Percentiles rank a stretch among this genome's conserved stretches.
These are phyloP conservation scores for Notothenia rossii DNA, from an alignment of 2,113 vertebrate genomes.

Conservation along the genomic window DNA sequence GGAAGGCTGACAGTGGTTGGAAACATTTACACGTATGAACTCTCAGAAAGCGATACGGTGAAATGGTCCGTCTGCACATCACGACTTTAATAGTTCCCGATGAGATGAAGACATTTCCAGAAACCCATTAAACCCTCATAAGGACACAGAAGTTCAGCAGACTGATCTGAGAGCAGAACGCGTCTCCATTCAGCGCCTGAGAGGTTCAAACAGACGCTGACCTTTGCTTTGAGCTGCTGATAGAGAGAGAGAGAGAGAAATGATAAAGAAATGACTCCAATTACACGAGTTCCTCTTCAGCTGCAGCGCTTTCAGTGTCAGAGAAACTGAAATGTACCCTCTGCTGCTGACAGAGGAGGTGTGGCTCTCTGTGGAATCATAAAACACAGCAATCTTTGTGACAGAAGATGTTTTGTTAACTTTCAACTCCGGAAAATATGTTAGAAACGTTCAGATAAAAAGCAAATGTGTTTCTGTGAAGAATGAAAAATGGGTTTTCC, in stretches of 20 bases:
- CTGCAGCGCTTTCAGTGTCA: not conserved
- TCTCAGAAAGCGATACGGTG: too few species aligned
- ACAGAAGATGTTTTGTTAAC: slow-evolving; percentile 2
- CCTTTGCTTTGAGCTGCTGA: slow-evolving; percentile 30
- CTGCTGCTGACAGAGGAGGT: slow-evolving; percentile 14
- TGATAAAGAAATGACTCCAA: slow-evolving; percentile 19
- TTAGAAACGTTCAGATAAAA: not conserved
- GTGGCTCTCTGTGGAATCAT: not conserved
- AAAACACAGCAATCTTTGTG: not conserved
- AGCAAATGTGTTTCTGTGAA: too few species aligned
- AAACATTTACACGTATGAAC: too few species aligned
- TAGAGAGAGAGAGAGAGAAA: not conserved
- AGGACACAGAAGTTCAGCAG: not conserved
- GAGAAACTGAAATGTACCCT: slow-evolving; percentile 20
- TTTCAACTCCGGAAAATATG: not conserved
- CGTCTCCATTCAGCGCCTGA: slow-evolving; percentile 13
- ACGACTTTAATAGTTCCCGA: not conserved
- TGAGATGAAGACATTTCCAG: not conserved
- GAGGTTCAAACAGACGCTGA: slow-evolving; percentile 12
- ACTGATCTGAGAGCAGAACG: slow-evolving; percentile 1
- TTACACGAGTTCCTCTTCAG: slow-evolving; percentile 9
- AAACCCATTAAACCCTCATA: not conserved
- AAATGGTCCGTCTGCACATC: too few species aligned
- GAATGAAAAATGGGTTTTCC: too few species aligned
- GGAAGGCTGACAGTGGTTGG: too few species aligned